Evolutionary conservation across 1,140 invertebrate genomes (phyloP).

Genomic region (Parasteatoda tepidariorum): DNA sequence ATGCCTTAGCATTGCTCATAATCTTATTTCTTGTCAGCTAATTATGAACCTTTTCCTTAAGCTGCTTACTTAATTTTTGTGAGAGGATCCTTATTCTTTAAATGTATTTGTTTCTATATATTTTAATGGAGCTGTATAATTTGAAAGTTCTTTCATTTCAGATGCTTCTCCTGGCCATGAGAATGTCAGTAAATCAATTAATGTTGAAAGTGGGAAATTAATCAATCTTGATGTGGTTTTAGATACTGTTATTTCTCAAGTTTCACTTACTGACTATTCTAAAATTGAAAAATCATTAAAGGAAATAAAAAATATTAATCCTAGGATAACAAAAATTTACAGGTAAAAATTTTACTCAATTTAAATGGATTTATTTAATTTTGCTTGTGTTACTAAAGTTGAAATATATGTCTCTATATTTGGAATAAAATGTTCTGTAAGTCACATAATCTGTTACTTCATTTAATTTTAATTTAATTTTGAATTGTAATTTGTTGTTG

Average conservation of each 20-base stretch:
- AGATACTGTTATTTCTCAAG: slow-evolving; percentile 27
- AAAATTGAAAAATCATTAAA: slow-evolving; percentile 26
- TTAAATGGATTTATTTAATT: too few relatives aligned
- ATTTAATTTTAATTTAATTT: background rate
- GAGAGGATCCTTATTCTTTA: too few relatives aligned
- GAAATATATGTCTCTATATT: too few relatives aligned
- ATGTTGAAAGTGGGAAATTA: background rate
- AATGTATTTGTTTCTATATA: too few relatives aligned
- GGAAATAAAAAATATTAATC: slow-evolving; percentile 5
- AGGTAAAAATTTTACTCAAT: slow-evolving; percentile 48
- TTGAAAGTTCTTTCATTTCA: slow-evolving; percentile 32
- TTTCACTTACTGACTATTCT: slow-evolving; percentile 53
- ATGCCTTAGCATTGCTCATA: too few relatives aligned
- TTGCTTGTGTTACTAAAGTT: too few relatives aligned
- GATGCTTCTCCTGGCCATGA: slow-evolving; percentile 53
- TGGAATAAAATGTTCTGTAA: background rate
- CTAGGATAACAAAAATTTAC: slow-evolving; percentile 48
- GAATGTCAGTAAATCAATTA: slow-evolving; percentile 21
- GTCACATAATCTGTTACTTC: background rate
- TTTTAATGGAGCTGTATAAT: too few relatives aligned
- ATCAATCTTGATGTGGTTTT: slow-evolving; percentile 55
- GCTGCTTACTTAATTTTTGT: too few relatives aligned
- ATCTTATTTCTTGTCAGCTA: too few relatives aligned
- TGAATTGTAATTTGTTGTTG: background rate
- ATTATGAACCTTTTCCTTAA: too few relatives aligned